Conservation (phyloP, 2,113 vertebrate species). For the Ptychochromis oligacanthus region DNA sequence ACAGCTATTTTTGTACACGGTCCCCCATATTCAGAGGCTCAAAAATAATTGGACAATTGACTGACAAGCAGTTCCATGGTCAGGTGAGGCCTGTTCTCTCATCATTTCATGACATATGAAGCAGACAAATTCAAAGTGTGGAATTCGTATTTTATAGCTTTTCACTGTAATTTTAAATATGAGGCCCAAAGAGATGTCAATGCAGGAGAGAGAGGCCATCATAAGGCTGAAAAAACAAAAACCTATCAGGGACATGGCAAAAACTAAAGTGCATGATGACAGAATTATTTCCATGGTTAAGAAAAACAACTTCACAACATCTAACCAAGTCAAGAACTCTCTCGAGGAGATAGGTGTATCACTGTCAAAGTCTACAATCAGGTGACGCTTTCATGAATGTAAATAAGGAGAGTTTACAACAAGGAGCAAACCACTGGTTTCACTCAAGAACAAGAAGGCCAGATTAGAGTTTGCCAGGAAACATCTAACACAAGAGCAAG, state of each 20-base stretch:
- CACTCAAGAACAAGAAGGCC: background rate
- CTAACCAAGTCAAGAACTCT: background rate
- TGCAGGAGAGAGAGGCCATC: background rate
- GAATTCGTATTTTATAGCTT: too few relatives aligned
- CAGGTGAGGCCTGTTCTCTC: too few relatives aligned
- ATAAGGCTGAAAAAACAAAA: background rate
- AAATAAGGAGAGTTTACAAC: background rate
- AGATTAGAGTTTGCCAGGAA: too few relatives aligned
- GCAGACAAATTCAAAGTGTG: too few relatives aligned
- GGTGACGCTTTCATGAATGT: background rate
- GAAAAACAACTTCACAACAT: background rate
- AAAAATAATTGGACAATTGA: background rate
- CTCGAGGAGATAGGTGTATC: background rate
- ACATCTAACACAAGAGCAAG: too few relatives aligned
- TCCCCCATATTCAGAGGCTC: too few relatives aligned
- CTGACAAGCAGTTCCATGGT: background rate
- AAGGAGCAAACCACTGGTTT: background rate
- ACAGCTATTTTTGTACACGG: background rate
- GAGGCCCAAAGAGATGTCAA: background rate
- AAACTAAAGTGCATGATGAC: background rate
- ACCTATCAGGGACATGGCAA: background rate
- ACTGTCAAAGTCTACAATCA: background rate
- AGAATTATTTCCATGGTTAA: background rate
- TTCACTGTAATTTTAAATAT: too few relatives aligned
- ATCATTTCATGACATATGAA: too few relatives aligned